Percentiles rank a stretch among this genome's conserved stretches.
phyloP scores from a whole-genome alignment of 2,113 vertebrate genomes.

The Cavia aperea region DNA sequence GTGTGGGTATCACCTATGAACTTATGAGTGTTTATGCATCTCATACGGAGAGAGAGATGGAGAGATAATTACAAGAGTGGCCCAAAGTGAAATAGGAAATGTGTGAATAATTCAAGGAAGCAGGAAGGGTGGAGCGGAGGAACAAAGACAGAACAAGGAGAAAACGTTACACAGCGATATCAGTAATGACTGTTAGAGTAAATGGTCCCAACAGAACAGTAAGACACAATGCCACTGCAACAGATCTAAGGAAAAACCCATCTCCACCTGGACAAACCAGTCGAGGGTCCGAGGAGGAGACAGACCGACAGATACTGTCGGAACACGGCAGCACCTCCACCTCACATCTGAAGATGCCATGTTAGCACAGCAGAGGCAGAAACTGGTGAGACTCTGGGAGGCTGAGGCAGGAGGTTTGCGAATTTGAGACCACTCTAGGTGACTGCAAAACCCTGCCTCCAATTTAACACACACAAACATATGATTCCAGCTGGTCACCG shows the following conservation, averaged over 20 bases:
- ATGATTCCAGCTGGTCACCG: rapidly evolving
- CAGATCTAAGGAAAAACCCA: neutral
- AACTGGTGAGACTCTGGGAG: neutral
- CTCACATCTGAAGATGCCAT: neutral
- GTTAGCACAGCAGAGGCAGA: neutral
- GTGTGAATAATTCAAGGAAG: neutral
- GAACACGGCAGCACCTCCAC: neutral
- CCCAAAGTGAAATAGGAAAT: neutral
- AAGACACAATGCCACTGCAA: neutral
- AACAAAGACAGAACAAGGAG: neutral
- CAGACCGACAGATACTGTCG: neutral
- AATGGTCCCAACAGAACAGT: neutral
- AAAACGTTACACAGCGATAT: neutral
- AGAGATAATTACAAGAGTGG: neutral
- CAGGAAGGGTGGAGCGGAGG: neutral
- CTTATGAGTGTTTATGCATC: neutral
- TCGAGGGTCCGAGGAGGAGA: neutral
- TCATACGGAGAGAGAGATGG: neutral
- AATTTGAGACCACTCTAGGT: neutral
- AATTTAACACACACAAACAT: neutral
- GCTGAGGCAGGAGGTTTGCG: neutral
- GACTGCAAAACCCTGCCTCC: neutral
- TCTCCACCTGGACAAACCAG: neutral
- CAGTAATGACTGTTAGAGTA: neutral
- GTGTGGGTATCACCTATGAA: no score